phyloP scores from a whole-genome alignment of 2,113 vertebrate species.

The Trematomus loennbergii region DNA sequence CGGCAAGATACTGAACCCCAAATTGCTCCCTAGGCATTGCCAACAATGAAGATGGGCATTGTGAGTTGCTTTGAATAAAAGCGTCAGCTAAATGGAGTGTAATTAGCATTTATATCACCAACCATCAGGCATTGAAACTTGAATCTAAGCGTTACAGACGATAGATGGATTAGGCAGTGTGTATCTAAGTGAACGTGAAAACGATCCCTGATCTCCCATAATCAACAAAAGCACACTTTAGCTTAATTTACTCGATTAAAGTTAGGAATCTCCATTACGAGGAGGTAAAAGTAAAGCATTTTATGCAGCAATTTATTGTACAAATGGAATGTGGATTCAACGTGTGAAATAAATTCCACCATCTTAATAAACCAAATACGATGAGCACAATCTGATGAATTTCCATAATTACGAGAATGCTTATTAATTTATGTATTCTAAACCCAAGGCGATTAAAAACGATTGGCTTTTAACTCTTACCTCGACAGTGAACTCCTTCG shows the following conservation, averaged over 20 bases:
- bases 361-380: constrained; percentile 53
- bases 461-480: constrained; percentile 80
- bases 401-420: constrained; percentile 44
- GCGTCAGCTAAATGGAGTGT: no score
- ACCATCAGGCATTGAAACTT: neutral
- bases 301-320: constrained; percentile 36
- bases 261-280: constrained; percentile 34
- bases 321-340: constrained; percentile 36
- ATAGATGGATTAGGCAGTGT: neutral
- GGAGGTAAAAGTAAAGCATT: constrained; percentile 33
- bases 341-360: constrained; percentile 45
- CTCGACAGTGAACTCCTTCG: constrained; percentile 94
- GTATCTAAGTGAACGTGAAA: constrained; percentile 11
- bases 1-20: no score
- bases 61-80: no score
- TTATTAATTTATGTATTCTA: constrained; percentile 47
- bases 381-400: constrained; percentile 47
- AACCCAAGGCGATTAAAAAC: constrained; percentile 40
- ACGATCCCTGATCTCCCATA: neutral
- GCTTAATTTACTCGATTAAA: constrained; percentile 7
- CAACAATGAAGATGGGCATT: no score
- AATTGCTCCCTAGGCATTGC: no score
- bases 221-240: constrained; percentile 14
- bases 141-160: neutral
- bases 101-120: neutral